These are phyloP conservation scores for Trissolcus japonicus DNA, from an alignment of 2,888 invertebrate species.

Conservation along the genomic window DNA sequence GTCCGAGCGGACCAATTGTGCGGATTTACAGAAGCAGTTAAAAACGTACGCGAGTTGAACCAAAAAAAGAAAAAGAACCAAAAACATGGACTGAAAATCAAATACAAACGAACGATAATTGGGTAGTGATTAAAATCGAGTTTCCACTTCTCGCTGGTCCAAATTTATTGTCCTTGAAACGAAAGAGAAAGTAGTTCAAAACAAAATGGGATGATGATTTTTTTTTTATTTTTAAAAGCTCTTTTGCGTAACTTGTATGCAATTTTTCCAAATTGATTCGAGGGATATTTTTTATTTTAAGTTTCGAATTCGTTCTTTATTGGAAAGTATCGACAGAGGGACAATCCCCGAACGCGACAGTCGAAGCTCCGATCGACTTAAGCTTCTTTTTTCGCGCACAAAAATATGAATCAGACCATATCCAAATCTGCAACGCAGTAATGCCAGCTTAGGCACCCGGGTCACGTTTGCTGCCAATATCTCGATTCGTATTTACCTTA, in stretches of 20 bases:
- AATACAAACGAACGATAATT: conserved; percentile 46
- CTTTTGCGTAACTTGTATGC: too few species aligned
- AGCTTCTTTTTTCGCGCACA: conserved; percentile 29
- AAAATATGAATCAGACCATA: conserved; percentile 15
- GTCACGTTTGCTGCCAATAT: conserved; percentile 48
- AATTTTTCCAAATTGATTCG: too few species aligned
- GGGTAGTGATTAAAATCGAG: conserved; percentile 38
- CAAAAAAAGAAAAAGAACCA: conserved; percentile 12
- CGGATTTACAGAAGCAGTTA: conserved; percentile 12
- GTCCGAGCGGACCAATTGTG: conserved; percentile 21
- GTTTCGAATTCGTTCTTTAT: too few species aligned
- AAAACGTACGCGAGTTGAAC: conserved; percentile 11
- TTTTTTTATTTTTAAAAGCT: too few species aligned
- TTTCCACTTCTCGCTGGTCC: background rate
- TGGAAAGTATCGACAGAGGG: too few species aligned
- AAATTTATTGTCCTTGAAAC: background rate
- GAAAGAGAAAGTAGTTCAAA: background rate
- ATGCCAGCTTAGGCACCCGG: conserved; percentile 25
- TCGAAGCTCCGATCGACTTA: conserved; percentile 15
- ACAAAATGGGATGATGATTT: conserved; percentile 5
- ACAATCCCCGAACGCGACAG: background rate
- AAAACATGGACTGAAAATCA: conserved; percentile 43
- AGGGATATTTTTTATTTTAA: too few species aligned
- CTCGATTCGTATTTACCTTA: conserved; percentile 36
- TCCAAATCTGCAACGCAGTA: conserved; percentile 14